Percentiles rank a stretch among this genome's conserved stretches.
Evolutionary conservation across 2,797 vertebrate genomes (phyloP).

Genomic region (Avahi laniger): DNA sequence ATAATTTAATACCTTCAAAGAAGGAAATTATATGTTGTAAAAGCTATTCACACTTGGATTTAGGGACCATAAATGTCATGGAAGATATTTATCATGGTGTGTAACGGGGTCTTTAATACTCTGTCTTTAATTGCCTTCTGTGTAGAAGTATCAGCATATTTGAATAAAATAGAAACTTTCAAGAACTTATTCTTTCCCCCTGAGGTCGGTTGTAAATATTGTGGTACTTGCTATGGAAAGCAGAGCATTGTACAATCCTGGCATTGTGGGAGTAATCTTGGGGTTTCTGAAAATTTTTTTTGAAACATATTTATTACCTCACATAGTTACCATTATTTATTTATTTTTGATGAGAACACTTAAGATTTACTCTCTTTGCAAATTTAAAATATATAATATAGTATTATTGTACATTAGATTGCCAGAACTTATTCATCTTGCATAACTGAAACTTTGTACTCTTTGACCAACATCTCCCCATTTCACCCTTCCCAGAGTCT

Average conservation of each 20-base stretch:
- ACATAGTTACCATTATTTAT: neutral
- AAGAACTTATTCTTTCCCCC: neutral
- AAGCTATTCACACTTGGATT: neutral
- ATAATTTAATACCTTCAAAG: neutral
- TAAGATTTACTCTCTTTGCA: neutral
- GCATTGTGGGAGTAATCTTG: neutral
- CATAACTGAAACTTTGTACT: too few species aligned
- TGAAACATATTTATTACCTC: neutral
- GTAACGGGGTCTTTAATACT: neutral
- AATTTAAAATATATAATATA: too few species aligned
- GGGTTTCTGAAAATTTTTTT: neutral
- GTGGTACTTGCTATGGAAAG: neutral
- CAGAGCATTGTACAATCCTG: neutral
- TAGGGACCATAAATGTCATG: neutral
- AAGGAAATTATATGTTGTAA: neutral
- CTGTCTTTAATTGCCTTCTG: neutral
- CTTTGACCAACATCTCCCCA: too few species aligned
- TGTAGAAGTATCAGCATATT: neutral
- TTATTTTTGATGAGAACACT: neutral
- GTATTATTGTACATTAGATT: too few species aligned
- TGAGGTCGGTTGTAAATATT: neutral
- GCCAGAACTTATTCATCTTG: too few species aligned
- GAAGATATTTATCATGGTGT: neutral
- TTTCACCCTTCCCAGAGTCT: too few species aligned
- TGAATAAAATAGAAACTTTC: neutral